These are phyloP conservation scores for Schizotus pectinicornis DNA, from an alignment of 2,888 invertebrate genomes.

Conservation along the genomic window DNA sequence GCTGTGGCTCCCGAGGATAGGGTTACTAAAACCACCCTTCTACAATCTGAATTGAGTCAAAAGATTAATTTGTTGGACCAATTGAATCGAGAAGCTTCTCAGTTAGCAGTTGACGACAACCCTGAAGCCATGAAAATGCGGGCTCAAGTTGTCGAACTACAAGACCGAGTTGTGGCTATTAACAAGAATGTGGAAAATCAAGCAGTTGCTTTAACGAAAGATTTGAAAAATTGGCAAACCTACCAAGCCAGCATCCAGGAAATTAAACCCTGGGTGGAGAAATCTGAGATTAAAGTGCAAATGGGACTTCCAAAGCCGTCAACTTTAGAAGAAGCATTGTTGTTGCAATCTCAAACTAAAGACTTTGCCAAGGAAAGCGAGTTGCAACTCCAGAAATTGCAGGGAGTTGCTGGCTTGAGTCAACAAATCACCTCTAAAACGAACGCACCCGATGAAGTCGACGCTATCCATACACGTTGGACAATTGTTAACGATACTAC, in stretches of 20 bases:
- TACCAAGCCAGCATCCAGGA: slow-evolving; percentile 81
- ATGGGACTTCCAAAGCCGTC: slow-evolving; percentile 76
- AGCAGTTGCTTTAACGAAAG: slow-evolving; percentile 75
- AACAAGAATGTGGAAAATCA: slow-evolving; percentile 79
- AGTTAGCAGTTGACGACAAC: slow-evolving; percentile 70
- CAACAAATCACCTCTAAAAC: slow-evolving; percentile 78
- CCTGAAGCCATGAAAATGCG: slow-evolving; percentile 77
- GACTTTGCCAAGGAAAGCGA: slow-evolving; percentile 80
- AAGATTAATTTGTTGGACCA: slow-evolving; percentile 76
- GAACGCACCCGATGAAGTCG: slow-evolving; percentile 82
- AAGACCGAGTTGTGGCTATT: slow-evolving; percentile 77
- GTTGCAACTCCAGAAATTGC: slow-evolving; percentile 75
- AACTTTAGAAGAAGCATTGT: slow-evolving; percentile 80
- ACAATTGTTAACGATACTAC: slow-evolving; percentile 82
- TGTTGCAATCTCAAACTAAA: slow-evolving; percentile 74
- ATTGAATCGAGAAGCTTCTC: slow-evolving; percentile 74
- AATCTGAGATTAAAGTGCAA: slow-evolving; percentile 82
- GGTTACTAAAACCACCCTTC: slow-evolving; percentile 74
- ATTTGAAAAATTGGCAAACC: slow-evolving; percentile 83
- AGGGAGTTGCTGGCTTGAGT: slow-evolving; percentile 75
- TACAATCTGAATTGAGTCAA: slow-evolving; percentile 78
- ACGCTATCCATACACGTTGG: slow-evolving; percentile 83
- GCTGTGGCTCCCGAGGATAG: slow-evolving; percentile 85
- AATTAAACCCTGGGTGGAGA: slow-evolving; percentile 87
- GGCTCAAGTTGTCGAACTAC: slow-evolving; percentile 75